These are phyloP conservation scores for Lordiphosa andalusiaca DNA, from an alignment of 2,888 invertebrate species.

Conservation along the genomic window DNA sequence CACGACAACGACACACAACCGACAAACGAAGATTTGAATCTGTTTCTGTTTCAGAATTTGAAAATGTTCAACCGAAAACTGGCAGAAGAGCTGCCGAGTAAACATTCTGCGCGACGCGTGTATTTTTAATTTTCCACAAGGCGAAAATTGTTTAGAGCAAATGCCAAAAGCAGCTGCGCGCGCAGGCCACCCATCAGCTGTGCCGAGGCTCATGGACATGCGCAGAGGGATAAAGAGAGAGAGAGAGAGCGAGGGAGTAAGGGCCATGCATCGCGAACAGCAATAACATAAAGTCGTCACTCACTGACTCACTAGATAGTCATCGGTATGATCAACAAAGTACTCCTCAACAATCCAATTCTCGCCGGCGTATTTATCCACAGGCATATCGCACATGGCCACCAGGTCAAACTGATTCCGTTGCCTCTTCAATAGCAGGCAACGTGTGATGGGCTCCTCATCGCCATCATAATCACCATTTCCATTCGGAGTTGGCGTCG, in stretches of 20 bases:
- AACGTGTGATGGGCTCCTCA: constrained; percentile 39
- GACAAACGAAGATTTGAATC: constrained; percentile 79
- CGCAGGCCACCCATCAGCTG: constrained; percentile 34
- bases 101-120: constrained; percentile 37
- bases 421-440: constrained; percentile 57
- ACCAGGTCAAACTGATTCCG: constrained; percentile 76
- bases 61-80: constrained; percentile 45
- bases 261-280: constrained; percentile 19
- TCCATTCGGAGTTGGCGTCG: constrained; percentile 34
- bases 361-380: constrained; percentile 73
- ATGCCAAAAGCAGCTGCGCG: constrained; percentile 58
- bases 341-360: constrained; percentile 78
- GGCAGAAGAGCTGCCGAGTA: constrained; percentile 25
- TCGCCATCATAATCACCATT: constrained; percentile 8
- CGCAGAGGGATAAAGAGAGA: constrained; percentile 16
- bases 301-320: constrained; percentile 73
- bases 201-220: constrained; percentile 20
- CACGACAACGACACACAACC: constrained; percentile 76
- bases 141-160: constrained; percentile 48
- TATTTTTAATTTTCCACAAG: constrained; percentile 63
- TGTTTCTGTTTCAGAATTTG: constrained; percentile 60
- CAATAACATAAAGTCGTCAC: constrained; percentile 6
- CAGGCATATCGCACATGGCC: constrained; percentile 67
- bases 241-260: constrained; percentile 6
- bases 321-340: constrained; percentile 71